phyloP scores from a whole-genome alignment of 2,113 vertebrate species.

The Paracanthobrama guichenoti region DNA sequence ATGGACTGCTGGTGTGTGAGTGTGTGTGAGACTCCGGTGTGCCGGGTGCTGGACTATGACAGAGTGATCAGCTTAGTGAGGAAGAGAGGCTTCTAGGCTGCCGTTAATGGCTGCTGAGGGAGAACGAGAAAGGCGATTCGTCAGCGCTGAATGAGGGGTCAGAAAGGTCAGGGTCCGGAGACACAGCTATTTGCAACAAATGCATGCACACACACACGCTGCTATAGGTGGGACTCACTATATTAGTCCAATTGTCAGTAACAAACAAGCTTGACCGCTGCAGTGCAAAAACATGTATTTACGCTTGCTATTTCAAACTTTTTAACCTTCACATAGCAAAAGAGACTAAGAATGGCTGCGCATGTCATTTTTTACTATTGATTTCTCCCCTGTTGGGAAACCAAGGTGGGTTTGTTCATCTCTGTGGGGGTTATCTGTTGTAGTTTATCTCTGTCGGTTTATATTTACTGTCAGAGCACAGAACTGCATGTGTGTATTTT shows the following conservation, averaged over 20 bases:
- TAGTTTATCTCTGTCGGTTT: constrained; percentile 11
- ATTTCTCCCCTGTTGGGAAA: constrained; percentile 8
- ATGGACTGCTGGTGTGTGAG: constrained; percentile 14
- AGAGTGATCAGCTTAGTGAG: constrained; percentile 42
- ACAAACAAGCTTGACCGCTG: not conserved
- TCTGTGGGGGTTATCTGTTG: constrained; percentile 19
- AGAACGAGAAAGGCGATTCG: constrained; percentile 38
- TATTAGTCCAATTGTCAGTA: constrained; percentile 20
- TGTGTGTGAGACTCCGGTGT: constrained; percentile 30
- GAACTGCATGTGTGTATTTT: not conserved
- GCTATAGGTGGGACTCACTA: constrained; percentile 13
- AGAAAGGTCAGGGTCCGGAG: constrained; percentile 39
- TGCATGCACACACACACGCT: constrained; percentile 11
- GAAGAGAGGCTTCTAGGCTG: constrained; percentile 34
- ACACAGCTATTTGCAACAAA: constrained; percentile 35
- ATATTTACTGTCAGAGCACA: constrained; percentile 2
- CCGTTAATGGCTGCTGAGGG: constrained; percentile 40
- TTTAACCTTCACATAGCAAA: constrained; percentile 16
- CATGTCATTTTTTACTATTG: constrained; percentile 6
- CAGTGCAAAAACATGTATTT: constrained; percentile 15
- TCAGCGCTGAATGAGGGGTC: constrained; percentile 42
- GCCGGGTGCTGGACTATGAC: constrained; percentile 25
- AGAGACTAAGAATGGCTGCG: not conserved
- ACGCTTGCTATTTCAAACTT: constrained; percentile 1
- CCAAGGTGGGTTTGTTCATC: constrained; percentile 20